phyloP scores from a whole-genome alignment of 2,797 vertebrate genomes.

The Spea hammondii region DNA sequence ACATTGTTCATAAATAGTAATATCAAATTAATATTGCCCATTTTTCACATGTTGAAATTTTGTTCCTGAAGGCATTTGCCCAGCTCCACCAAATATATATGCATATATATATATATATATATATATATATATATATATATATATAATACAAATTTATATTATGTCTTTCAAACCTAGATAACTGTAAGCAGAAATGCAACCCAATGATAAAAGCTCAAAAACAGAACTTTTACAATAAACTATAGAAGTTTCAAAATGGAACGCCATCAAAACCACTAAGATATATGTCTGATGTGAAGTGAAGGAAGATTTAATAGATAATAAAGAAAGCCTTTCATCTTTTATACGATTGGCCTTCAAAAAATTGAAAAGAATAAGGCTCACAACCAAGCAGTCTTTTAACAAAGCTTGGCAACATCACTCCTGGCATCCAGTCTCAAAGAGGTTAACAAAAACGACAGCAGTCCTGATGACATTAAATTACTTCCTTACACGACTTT shows the following conservation, averaged over 20 bases:
- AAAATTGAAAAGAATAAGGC: slow-evolving; percentile 2
- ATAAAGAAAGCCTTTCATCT: slow-evolving; percentile 15
- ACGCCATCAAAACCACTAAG: not conserved
- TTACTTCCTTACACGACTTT: slow-evolving; percentile 31
- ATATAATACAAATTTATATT: too few species aligned
- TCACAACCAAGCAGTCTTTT: not conserved
- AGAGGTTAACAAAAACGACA: slow-evolving; percentile 17
- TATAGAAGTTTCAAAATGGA: not conserved
- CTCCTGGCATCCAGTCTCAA: slow-evolving; percentile 4
- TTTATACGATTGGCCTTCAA: slow-evolving; percentile 10
- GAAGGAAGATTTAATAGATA: slow-evolving; percentile 17
- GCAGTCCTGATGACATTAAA: slow-evolving; percentile 5
- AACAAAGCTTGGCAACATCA: not conserved
- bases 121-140: too few species aligned
- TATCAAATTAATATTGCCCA: too few species aligned
- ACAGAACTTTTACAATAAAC: not conserved
- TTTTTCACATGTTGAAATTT: too few species aligned
- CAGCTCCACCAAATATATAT: too few species aligned
- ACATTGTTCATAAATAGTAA: too few species aligned
- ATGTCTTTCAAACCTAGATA: not conserved
- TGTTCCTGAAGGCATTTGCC: too few species aligned
- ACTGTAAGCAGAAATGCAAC: not conserved
- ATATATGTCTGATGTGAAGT: slow-evolving; percentile 8
- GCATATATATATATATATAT: too few species aligned
- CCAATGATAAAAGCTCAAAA: not conserved